Evolutionary conservation across 1,140 invertebrate genomes (phyloP).

Genomic region (Aradophagus sp.): DNA sequence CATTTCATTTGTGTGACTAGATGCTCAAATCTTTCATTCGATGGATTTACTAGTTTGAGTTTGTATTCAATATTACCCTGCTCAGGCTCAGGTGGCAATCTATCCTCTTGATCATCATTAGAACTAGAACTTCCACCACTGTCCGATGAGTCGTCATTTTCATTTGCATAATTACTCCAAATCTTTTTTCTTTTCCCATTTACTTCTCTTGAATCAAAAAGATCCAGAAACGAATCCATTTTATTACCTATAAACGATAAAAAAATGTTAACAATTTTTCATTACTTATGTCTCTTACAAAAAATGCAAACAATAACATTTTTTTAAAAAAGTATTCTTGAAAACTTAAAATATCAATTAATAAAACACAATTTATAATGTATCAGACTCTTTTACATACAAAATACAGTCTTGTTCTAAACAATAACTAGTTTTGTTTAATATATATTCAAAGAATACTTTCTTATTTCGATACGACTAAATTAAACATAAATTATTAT

Average conservation of each 20-base stretch:
- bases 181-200: constrained; percentile 61
- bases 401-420: too few relatives aligned
- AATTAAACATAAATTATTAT: too few relatives aligned
- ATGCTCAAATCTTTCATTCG: constrained; percentile 89
- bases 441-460: too few relatives aligned
- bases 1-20: constrained; percentile 94
- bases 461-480: too few relatives aligned
- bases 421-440: too few relatives aligned
- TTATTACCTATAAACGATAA: constrained; percentile 23
- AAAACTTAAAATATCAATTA: too few relatives aligned
- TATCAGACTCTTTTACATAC: too few relatives aligned
- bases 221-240: constrained; percentile 86
- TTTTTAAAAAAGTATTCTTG: too few relatives aligned
- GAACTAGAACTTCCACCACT: constrained; percentile 62
- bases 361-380: too few relatives aligned
- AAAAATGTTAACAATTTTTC: not conserved
- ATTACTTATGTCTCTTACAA: too few relatives aligned
- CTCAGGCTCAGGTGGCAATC: constrained; percentile 90
- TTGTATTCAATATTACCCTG: constrained; percentile 96
- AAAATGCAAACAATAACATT: too few relatives aligned
- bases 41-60: constrained; percentile 89
- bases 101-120: constrained; percentile 75
- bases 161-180: constrained; percentile 69
- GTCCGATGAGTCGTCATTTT: constrained; percentile 62
- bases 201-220: constrained; percentile 82